Evolutionary conservation across 2,888 invertebrate genomes (phyloP).

Genomic region (Antheraea yamamai): DNA sequence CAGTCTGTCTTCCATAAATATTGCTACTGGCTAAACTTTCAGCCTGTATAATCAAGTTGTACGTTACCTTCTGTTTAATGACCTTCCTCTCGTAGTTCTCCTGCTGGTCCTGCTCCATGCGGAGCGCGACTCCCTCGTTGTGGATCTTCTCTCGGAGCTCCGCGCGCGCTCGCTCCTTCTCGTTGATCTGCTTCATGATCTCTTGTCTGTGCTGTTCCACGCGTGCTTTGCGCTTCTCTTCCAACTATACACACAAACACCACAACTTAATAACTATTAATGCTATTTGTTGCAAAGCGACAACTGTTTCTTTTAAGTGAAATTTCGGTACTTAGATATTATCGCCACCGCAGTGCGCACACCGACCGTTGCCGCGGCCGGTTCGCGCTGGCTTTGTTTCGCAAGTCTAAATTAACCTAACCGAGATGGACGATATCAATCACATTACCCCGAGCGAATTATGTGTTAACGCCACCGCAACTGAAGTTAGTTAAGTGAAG

Average conservation of each 20-base stretch:
- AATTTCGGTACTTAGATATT: too few species aligned
- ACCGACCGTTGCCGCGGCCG: too few species aligned
- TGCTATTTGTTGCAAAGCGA: not conserved
- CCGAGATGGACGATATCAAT: too few species aligned
- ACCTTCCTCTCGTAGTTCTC: slow-evolving; percentile 74
- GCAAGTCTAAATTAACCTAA: too few species aligned
- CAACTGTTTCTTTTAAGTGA: too few species aligned
- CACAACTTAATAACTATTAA: not conserved
- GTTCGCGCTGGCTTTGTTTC: too few species aligned
- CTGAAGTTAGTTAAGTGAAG: too few species aligned
- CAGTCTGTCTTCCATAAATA: too few species aligned
- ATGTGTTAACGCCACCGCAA: too few species aligned
- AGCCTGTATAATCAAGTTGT: not conserved
- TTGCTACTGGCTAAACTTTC: too few species aligned
- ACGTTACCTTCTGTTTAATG: slow-evolving; percentile 68
- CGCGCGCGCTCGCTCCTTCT: slow-evolving; percentile 85
- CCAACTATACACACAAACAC: slow-evolving; percentile 56
- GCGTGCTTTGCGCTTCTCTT: slow-evolving; percentile 75
- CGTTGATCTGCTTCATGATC: slow-evolving; percentile 86
- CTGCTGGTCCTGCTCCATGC: slow-evolving; percentile 83
- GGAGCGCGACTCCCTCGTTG: slow-evolving; percentile 85
- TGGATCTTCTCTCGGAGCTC: slow-evolving; percentile 83
- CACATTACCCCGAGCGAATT: too few species aligned
- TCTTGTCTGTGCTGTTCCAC: slow-evolving; percentile 82
- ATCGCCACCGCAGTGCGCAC: too few species aligned